phyloP scores from a whole-genome alignment of 2,888 invertebrate species.

The Eurytoma adleriae region DNA sequence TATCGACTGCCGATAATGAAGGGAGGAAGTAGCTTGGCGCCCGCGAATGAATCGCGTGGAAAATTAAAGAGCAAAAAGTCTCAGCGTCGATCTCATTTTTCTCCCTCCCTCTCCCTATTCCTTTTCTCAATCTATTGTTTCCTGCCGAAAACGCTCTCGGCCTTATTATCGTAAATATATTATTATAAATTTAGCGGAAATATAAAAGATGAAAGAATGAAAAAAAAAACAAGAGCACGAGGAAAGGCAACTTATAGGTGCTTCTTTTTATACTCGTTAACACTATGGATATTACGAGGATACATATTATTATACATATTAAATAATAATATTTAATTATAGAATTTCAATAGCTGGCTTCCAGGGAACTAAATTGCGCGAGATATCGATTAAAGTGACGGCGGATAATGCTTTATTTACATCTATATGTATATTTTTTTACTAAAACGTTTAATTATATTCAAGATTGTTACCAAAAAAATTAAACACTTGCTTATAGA shows the following conservation, averaged over 20 bases:
- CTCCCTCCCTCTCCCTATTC: slow-evolving; percentile 59
- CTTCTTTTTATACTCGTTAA: slow-evolving; percentile 64
- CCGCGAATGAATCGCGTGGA: background rate
- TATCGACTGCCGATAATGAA: slow-evolving; percentile 43
- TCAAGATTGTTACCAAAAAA: slow-evolving; percentile 15
- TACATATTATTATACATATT: slow-evolving; percentile 43
- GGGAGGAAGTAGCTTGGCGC: background rate
- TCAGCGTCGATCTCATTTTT: slow-evolving; percentile 57
- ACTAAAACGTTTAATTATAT: slow-evolving; percentile 12
- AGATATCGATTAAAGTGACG: slow-evolving; percentile 13
- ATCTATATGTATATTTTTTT: slow-evolving; percentile 8
- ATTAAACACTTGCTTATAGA: background rate
- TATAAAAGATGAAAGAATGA: slow-evolving; percentile 29
- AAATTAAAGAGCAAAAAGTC: background rate
- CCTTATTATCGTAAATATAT: slow-evolving; percentile 52
- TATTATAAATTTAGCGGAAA: slow-evolving; percentile 50
- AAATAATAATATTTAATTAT: slow-evolving; percentile 51
- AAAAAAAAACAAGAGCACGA: slow-evolving; percentile 32
- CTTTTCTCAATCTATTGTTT: slow-evolving; percentile 57
- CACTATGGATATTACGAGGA: slow-evolving; percentile 52
- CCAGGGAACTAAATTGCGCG: slow-evolving; percentile 33
- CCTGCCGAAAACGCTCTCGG: slow-evolving; percentile 61
- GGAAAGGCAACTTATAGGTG: slow-evolving; percentile 53
- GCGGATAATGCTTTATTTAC: background rate
- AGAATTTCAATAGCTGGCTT: slow-evolving; percentile 49